A percentile compares a stretch with the other conserved stretches of the same genome.
These are phyloP conservation scores for Molossus alvarezi DNA, from an alignment of 2,797 vertebrate genomes.

Conservation along the genomic window DNA sequence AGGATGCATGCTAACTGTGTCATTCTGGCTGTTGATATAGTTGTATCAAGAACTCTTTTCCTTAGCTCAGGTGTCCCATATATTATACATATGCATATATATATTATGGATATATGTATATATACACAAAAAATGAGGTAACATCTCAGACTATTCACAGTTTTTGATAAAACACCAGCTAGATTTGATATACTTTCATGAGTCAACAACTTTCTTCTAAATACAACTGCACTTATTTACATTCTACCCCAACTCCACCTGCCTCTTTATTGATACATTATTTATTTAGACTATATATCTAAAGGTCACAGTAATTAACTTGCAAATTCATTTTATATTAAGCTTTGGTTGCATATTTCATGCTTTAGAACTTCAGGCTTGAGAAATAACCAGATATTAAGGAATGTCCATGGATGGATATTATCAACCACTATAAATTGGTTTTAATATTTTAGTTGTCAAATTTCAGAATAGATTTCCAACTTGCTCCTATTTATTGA, in stretches of 20 bases:
- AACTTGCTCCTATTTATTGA: not conserved
- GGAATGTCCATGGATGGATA: not conserved
- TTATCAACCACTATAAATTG: not conserved
- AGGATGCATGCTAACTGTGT: not conserved
- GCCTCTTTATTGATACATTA: not conserved
- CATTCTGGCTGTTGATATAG: not conserved
- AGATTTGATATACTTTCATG: constrained; percentile 5
- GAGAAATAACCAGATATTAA: constrained; percentile 49
- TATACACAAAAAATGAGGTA: not conserved
- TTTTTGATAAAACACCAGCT: not conserved
- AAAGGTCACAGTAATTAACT: not conserved
- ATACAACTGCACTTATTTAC: not conserved
- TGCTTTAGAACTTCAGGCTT: not conserved
- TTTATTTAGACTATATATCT: not conserved
- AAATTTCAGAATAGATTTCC: not conserved
- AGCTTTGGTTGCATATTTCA: constrained; percentile 10
- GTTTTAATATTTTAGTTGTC: not conserved
- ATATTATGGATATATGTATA: not conserved
- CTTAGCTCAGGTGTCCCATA: not conserved
- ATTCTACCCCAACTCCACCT: not conserved
- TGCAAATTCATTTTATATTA: not conserved
- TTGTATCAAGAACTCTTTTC: not conserved
- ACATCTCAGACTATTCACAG: not conserved
- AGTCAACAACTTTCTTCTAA: not conserved
- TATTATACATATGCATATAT: not conserved